These are phyloP conservation scores for Drosophila pachea DNA, from an alignment of 1,140 invertebrate genomes.

Conservation along the genomic window DNA sequence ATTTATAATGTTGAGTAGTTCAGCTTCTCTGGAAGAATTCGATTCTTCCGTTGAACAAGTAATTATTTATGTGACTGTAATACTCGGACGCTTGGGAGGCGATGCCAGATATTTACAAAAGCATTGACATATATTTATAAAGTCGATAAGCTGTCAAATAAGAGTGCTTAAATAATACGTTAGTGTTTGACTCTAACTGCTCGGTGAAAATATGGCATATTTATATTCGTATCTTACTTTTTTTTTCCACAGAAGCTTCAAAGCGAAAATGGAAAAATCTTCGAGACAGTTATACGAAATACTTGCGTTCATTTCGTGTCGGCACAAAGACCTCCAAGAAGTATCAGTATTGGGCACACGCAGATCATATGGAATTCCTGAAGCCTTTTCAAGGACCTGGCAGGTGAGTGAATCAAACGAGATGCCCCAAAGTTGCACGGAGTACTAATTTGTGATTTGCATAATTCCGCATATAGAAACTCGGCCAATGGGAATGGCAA, in stretches of 20 bases:
- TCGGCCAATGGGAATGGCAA: conserved; percentile 65
- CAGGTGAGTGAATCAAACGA: conserved; percentile 38
- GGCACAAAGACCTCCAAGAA: conserved; percentile 78
- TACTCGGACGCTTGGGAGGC: too few species aligned
- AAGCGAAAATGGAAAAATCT: conserved; percentile 78
- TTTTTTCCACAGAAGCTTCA: conserved; percentile 68
- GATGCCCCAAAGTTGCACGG: not conserved
- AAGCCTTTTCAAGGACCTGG: conserved; percentile 76
- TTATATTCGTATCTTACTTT: not conserved
- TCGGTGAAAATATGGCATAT: not conserved
- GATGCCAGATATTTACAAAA: too few species aligned
- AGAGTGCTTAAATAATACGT: too few species aligned
- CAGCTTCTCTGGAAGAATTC: too few species aligned
- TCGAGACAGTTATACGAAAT: conserved; percentile 78
- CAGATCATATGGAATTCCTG: conserved; percentile 77
- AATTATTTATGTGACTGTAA: too few species aligned
- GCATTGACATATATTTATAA: not conserved
- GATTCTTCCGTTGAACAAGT: too few species aligned
- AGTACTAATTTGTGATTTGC: not conserved
- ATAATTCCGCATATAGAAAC: conserved; percentile 34
- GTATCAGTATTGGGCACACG: conserved; percentile 78
- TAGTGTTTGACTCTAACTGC: too few species aligned
- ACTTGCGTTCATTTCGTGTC: conserved; percentile 74
- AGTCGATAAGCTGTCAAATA: too few species aligned
- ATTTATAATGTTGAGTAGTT: too few species aligned